Percentiles rank a stretch among this genome's conserved stretches.
phyloP scores from a whole-genome alignment of 2,888 invertebrate species.

The Adineta ricciae region DNA sequence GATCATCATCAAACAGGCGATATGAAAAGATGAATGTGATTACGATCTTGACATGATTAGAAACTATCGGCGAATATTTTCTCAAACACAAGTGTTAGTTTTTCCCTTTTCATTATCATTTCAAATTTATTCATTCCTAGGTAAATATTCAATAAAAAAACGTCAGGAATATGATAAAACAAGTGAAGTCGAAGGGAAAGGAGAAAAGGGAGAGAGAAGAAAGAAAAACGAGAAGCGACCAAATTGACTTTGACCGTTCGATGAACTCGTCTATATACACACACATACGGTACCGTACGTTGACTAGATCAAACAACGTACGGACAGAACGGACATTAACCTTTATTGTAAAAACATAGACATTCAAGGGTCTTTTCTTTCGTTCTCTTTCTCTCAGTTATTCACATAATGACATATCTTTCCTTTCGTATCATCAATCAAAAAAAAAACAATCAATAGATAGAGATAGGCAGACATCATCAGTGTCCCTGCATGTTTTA shows the following conservation, averaged over 20 bases:
- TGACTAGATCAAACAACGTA: slow-evolving; percentile 5
- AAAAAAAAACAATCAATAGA: background rate
- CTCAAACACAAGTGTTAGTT: no score
- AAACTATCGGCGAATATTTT: background rate
- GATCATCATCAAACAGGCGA: background rate
- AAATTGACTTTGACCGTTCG: slow-evolving; percentile 5
- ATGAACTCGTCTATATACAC: background rate
- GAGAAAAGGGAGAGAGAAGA: background rate
- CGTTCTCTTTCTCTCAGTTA: background rate
- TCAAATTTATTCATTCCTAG: no score
- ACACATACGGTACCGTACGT: background rate
- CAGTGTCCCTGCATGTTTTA: background rate
- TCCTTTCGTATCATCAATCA: slow-evolving; percentile 9
- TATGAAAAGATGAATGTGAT: background rate
- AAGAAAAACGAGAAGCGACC: background rate
- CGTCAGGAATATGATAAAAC: background rate
- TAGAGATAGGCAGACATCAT: background rate
- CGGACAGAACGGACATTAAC: background rate
- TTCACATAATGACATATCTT: slow-evolving; percentile 5
- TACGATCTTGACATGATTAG: background rate
- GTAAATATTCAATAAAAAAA: background rate
- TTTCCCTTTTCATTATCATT: no score
- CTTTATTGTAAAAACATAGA: slow-evolving; percentile 13
- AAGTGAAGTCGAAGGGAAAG: background rate
- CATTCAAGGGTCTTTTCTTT: background rate